Conservation (phyloP, 1,140 invertebrate genomes). For the Heliothis virescens region DNA sequence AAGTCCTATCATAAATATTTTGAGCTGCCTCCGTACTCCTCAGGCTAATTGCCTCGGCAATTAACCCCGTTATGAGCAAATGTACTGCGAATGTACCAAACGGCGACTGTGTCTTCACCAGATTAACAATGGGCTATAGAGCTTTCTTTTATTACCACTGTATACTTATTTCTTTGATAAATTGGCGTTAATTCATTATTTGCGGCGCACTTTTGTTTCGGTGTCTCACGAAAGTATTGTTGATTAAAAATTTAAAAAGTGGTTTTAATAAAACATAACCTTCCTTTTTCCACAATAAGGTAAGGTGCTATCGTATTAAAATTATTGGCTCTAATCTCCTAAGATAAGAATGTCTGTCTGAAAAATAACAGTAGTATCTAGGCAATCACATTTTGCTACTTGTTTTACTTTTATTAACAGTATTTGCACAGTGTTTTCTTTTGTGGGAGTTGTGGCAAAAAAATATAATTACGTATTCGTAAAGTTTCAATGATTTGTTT, state of each 20-base stretch:
- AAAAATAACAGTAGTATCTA: too few relatives aligned
- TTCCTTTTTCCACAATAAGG: too few relatives aligned
- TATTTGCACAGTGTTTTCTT: neutral
- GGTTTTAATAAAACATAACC: neutral
- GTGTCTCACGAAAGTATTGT: constrained; percentile 36
- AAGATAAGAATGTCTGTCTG: too few relatives aligned
- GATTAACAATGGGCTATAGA: constrained; percentile 52
- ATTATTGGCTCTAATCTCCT: too few relatives aligned
- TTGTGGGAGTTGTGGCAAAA: neutral
- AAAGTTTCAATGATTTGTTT: neutral
- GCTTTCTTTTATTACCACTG: constrained; percentile 50
- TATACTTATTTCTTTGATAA: constrained; percentile 39
- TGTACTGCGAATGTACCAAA: constrained; percentile 56
- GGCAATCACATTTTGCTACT: too few relatives aligned
- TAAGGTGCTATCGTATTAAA: too few relatives aligned
- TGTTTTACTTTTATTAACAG: neutral
- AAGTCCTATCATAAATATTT: constrained; percentile 59
- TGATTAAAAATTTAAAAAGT: constrained; percentile 29
- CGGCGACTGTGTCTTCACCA: constrained; percentile 36
- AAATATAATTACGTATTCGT: constrained; percentile 34
- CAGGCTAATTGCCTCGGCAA: constrained; percentile 68
- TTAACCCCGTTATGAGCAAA: constrained; percentile 67
- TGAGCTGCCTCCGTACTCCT: constrained; percentile 57
- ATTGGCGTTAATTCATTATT: constrained; percentile 44
- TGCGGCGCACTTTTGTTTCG: constrained; percentile 5